A percentile compares a stretch with the other conserved stretches of the same genome.
phyloP scores from a whole-genome alignment of 92 coral and sea anemone species.

The Micromussa lordhowensis region DNA sequence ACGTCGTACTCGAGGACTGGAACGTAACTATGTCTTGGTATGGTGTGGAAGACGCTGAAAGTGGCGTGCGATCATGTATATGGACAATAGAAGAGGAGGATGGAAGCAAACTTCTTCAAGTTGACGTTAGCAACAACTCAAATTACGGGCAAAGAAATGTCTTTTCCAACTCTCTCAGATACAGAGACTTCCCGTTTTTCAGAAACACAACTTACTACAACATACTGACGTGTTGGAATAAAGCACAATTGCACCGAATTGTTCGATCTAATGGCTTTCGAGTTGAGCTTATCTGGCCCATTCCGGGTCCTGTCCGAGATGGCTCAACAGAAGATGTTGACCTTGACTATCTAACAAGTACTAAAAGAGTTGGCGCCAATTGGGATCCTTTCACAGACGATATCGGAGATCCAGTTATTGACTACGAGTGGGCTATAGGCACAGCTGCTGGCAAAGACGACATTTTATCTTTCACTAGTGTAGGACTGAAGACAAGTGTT shows the following conservation, averaged over 20 bases:
- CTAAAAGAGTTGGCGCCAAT: conserved; percentile 75
- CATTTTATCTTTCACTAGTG: conserved; percentile 73
- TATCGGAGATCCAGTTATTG: conserved; percentile 77
- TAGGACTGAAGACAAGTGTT: conserved; percentile 71
- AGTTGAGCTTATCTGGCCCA: conserved; percentile 86
- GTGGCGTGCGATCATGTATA: conserved; percentile 72
- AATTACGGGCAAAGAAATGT: conserved; percentile 58
- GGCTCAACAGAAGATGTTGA: conserved; percentile 62
- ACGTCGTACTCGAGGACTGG: conserved; percentile 75
- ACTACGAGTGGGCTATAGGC: conserved; percentile 95
- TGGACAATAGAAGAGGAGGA: conserved; percentile 70
- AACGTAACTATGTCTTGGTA: conserved; percentile 84
- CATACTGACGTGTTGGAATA: conserved; percentile 77
- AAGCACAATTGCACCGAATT: conserved; percentile 64
- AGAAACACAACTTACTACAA: conserved; percentile 58
- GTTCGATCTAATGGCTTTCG: conserved; percentile 91
- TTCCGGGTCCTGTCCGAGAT: conserved; percentile 76
- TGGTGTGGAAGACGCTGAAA: conserved; percentile 86
- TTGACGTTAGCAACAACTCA: conserved; percentile 29
- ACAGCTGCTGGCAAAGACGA: conserved; percentile 71
- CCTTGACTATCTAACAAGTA: conserved; percentile 71
- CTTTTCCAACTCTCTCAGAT: conserved; percentile 54
- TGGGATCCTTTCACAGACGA: conserved; percentile 90
- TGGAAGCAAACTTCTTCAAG: conserved; percentile 43
- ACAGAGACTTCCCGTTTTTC: conserved; percentile 44